Conservation (phyloP, 2,797 vertebrate species). For the Ceryle rudis region DNA sequence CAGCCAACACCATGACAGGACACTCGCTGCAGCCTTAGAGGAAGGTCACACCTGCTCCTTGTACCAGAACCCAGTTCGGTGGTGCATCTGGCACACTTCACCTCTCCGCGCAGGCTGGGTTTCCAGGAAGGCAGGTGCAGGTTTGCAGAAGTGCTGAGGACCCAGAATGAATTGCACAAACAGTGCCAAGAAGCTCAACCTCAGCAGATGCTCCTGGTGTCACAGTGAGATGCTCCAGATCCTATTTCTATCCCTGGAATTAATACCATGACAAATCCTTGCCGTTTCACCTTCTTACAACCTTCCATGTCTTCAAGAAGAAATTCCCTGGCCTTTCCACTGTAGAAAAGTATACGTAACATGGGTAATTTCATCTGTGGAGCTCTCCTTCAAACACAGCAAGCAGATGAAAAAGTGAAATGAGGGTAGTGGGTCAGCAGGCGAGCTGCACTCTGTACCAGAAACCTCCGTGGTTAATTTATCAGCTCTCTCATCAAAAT, state of each 20-base stretch:
- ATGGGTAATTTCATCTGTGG: neutral
- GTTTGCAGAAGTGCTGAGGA: neutral
- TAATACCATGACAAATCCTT: neutral
- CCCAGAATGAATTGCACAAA: neutral
- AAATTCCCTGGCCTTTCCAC: neutral
- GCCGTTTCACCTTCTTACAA: neutral
- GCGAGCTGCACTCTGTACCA: neutral
- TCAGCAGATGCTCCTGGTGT: neutral
- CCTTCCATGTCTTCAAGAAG: neutral
- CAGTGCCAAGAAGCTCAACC: neutral
- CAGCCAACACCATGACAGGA: accelerated
- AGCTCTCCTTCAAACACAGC: neutral
- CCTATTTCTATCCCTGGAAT: neutral
- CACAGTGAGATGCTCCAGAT: neutral
- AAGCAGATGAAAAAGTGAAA: neutral
- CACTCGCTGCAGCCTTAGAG: neutral
- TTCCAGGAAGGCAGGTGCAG: neutral
- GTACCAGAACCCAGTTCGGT: neutral
- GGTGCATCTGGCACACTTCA: neutral
- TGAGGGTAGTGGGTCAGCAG: conserved; percentile 40
- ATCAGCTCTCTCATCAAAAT: conserved; percentile 44
- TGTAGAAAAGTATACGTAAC: accelerated
- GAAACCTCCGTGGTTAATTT: conserved; percentile 16
- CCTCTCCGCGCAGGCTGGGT: accelerated
- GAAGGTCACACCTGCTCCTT: neutral